Base-by-base conservation (phyloP, 53 echinoderm and acorn worm genomes). In the Arbacia lixula region DNA sequence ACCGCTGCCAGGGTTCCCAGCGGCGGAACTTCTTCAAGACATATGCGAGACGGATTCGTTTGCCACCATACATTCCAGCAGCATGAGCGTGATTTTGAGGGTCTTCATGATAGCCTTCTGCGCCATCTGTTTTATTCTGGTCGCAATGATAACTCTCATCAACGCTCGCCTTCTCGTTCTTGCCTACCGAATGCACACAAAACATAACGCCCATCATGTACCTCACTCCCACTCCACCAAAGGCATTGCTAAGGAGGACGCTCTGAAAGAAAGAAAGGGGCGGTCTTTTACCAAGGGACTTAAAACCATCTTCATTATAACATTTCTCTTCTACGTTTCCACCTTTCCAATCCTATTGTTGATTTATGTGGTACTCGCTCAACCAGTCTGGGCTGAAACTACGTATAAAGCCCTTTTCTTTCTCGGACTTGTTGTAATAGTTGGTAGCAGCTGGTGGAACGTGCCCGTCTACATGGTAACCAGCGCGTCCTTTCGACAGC, bases 371-470 rank as follows among this genome's bases (percentile, higher is more conserved):
- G 28, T 39, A 27, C 17, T 30, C 16, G 30, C 31, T 12, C 40
- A 16, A 26, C 49, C 20, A 30, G 28, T 21, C 11, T 39, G 39
- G 6, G 17, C 24, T 28, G 31, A 30, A 3, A 17, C 11, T 11
- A 17, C 12, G 1, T 17, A 27, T 5, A 50, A 72, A 25, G 3
- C 31, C 4, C 3, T 19, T 26, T 3, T 3, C 6, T 14, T 72
- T 22, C 10, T 21, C 46, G 25, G 41, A 17, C 12, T 16, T 50
- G 22, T 26, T 11, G 16, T 72, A 9, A 19, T 72, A 0, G 19
- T 72, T 1, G 25, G 72, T 12, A 72, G 72, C 72, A 46, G 49
- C 16, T 72, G 72, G 72, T 72, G 72, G 72, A 72, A 72, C 71
- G 71, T 71, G 11, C 71, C 71, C 43, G 71, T 71, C 71, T 71